Evolutionary conservation across 2,797 vertebrate species (phyloP).

Genomic region (Eulemur mongoz): DNA sequence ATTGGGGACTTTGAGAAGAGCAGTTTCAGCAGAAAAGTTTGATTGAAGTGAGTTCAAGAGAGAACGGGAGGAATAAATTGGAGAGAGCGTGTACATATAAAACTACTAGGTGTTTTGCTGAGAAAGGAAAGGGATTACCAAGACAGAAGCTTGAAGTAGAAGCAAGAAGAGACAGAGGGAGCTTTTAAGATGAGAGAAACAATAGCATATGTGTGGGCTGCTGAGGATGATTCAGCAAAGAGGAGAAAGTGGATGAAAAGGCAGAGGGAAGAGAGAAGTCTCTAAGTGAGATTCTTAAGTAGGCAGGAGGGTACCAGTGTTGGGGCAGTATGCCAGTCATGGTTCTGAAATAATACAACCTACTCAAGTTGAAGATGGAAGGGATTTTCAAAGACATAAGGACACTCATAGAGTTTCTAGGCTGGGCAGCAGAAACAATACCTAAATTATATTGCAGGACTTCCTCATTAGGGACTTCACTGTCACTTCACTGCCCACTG

Average conservation of each 20-base stretch:
- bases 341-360: not conserved
- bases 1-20: not conserved
- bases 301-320: accelerated
- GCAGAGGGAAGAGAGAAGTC: not conserved
- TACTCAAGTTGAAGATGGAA: not conserved
- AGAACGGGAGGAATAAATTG: not conserved
- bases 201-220: not conserved
- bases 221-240: not conserved
- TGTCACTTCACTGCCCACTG: accelerated
- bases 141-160: not conserved
- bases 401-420: not conserved
- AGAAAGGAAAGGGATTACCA: not conserved
- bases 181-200: not conserved
- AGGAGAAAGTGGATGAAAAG: not conserved
- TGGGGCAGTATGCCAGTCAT: accelerated
- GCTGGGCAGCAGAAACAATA: not conserved
- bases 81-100: not conserved
- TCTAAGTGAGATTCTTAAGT: not conserved
- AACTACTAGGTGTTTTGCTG: not conserved
- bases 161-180: not conserved
- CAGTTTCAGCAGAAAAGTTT: not conserved
- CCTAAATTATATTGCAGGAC: accelerated
- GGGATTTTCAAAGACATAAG: not conserved
- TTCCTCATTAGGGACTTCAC: accelerated
- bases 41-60: not conserved